Evolutionary conservation across 2,113 vertebrate genomes (phyloP).

Genomic region (Aphelocoma coerulescens): DNA sequence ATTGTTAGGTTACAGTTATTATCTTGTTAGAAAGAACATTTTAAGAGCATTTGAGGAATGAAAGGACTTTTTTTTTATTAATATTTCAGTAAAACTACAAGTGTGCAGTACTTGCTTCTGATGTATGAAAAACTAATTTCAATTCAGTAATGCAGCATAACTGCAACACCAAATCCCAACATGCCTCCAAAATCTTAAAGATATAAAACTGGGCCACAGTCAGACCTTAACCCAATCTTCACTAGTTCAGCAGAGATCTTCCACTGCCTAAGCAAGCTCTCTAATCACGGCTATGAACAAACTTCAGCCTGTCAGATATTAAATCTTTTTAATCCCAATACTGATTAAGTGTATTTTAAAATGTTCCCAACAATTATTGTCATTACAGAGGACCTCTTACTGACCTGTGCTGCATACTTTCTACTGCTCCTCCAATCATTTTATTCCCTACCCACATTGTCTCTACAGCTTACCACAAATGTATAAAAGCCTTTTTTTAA

Average conservation of each 20-base stretch:
- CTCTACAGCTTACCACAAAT: neutral
- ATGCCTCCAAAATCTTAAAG: neutral
- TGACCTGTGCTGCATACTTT: neutral
- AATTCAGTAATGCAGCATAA: neutral
- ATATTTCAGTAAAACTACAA: slow-evolving; percentile 15
- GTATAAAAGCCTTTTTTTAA: neutral
- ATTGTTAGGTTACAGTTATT: slow-evolving; percentile 38
- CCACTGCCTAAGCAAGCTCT: neutral
- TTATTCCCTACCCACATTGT: neutral
- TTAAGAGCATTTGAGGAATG: slow-evolving; percentile 32
- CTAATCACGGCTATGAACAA: neutral
- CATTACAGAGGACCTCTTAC: neutral
- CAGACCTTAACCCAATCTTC: neutral
- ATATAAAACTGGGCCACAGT: neutral
- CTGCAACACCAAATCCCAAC: neutral
- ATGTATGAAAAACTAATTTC: slow-evolving; percentile 25
- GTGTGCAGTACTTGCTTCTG: neutral
- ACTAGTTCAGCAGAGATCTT: neutral
- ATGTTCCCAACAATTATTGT: neutral
- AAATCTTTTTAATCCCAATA: neutral
- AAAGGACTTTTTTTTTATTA: slow-evolving; percentile 9
- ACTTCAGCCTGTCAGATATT: neutral
- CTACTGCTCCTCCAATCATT: neutral
- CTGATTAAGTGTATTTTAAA: slow-evolving; percentile 19
- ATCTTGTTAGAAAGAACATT: slow-evolving; percentile 20